Base-by-base conservation (phyloP, 2,113 vertebrate genomes). In the Crotalus helleri region DNA sequence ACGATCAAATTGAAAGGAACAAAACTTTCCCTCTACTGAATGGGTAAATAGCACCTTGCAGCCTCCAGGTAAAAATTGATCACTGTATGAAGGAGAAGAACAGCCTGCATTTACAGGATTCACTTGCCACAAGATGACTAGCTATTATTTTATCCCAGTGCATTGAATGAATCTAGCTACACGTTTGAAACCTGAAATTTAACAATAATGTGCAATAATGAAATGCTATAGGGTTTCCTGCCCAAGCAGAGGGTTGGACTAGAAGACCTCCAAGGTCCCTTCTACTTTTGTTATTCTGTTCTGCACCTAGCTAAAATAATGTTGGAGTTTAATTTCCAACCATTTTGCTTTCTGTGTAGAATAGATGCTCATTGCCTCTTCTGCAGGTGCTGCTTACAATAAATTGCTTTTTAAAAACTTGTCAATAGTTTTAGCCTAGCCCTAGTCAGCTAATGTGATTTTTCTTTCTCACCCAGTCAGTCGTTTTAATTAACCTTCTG, bases 401-500 rank as follows among this genome's bases (percentile, higher is more conserved):
- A 91, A 91, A 81, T 94, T 89, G 94, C n/a, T 88, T 57, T 24
- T 89, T 55, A 17, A 91, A 81, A 93, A 10, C 33, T 92, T 69
- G 59, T 39, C 21, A 33, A 11, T 44, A 64, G 61, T n/a, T 85
- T 46, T 33, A 53, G 46, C 44, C 69, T 49, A 17, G 53, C 3
- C 6, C 21, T 5, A 23, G 54, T n/a, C 11, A 39, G 39, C 26
- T 92, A 55, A 89, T 92, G 64, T 29, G 87, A 92, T 89, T 57
- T 81, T 54, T 12, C 39, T 49, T 58, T n/a, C 33, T 57, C 86
- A 24, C 39, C 3, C 58, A 46, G 17, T 58, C 74, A 94, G 93
- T 49, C 92, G 87, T 89, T 86, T 58, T 57, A 57, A 94, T 24
- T 53, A 94, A 94, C 92, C 93, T 91, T 94, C 94, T 93, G 93